A percentile compares a stretch with the other conserved stretches of the same genome.
These are phyloP conservation scores for Probaryconus sp. DNA, from an alignment of 1,140 invertebrate species.

Conservation along the genomic window DNA sequence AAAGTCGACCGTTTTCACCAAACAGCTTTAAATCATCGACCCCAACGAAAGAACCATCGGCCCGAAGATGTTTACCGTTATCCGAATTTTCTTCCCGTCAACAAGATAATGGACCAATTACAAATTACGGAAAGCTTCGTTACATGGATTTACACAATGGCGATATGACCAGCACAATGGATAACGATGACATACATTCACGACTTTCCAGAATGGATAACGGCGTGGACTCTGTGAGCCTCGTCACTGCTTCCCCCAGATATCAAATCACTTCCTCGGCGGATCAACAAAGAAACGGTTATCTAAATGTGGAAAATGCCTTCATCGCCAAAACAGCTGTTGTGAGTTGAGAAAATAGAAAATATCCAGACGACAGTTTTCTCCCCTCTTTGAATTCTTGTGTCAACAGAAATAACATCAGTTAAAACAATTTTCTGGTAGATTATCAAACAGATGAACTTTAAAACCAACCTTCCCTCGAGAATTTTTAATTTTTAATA, in stretches of 20 bases:
- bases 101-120: constrained; percentile 64
- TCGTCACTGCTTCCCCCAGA: constrained; percentile 69
- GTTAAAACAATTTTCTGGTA: too few relatives aligned
- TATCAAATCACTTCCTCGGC: constrained; percentile 66
- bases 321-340: constrained; percentile 77
- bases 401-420: too few relatives aligned
- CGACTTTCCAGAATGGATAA: constrained; percentile 68
- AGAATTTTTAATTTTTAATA: too few relatives aligned
- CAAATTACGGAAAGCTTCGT: constrained; percentile 70
- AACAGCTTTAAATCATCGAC: constrained; percentile 71
- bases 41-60: constrained; percentile 75
- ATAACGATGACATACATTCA: constrained; percentile 58
- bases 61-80: constrained; percentile 73
- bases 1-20: constrained; percentile 62
- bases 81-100: constrained; percentile 65
- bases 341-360: constrained; percentile 65
- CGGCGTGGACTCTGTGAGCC: constrained; percentile 67
- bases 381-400: too few relatives aligned
- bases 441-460: too few relatives aligned
- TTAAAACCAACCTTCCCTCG: too few relatives aligned
- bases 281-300: constrained; percentile 64
- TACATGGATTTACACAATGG: constrained; percentile 65
- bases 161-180: constrained; percentile 57
- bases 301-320: constrained; percentile 73
- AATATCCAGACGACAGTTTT: too few relatives aligned